Conservation (phyloP, 2,113 vertebrate species). For the Caranx melampygus region DNA sequence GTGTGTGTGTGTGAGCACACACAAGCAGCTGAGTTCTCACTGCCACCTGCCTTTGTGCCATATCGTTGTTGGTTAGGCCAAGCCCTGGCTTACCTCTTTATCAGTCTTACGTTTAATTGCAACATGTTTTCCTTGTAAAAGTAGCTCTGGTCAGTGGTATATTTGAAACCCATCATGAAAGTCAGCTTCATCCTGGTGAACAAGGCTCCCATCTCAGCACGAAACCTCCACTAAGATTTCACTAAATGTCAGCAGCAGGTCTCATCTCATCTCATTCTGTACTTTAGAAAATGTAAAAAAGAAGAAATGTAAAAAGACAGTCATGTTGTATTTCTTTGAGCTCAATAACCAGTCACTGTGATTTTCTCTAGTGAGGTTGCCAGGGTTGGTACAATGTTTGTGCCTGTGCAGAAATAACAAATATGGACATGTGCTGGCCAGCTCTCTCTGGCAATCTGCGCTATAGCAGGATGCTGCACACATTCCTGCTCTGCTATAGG, state of each 20-base stretch:
- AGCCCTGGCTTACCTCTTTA: constrained; percentile 30
- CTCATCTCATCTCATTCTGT: not conserved
- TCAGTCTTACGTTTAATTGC: constrained; percentile 11
- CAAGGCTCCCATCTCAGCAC: not conserved
- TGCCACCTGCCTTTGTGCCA: constrained; percentile 50
- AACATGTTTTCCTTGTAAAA: not conserved
- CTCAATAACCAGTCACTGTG: not conserved
- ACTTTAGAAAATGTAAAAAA: too few relatives aligned
- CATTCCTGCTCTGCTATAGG: not conserved
- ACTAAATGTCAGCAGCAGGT: not conserved
- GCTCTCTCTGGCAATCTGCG: not conserved
- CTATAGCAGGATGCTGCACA: not conserved
- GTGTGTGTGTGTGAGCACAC: constrained; percentile 20
- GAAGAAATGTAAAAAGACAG: not conserved
- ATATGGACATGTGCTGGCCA: not conserved
- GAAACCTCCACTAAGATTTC: constrained; percentile 22
- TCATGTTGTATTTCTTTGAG: not conserved
- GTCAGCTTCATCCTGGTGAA: not conserved
- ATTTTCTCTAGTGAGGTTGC: not conserved
- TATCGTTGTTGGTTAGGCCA: constrained; percentile 14
- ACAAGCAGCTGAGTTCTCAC: constrained; percentile 35
- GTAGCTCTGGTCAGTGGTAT: not conserved
- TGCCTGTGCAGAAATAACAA: not conserved
- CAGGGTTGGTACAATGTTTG: not conserved
- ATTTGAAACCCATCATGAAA: constrained; percentile 1